Conservation (phyloP, 1,140 invertebrate genomes). For the Pteromalus puparum region DNA sequence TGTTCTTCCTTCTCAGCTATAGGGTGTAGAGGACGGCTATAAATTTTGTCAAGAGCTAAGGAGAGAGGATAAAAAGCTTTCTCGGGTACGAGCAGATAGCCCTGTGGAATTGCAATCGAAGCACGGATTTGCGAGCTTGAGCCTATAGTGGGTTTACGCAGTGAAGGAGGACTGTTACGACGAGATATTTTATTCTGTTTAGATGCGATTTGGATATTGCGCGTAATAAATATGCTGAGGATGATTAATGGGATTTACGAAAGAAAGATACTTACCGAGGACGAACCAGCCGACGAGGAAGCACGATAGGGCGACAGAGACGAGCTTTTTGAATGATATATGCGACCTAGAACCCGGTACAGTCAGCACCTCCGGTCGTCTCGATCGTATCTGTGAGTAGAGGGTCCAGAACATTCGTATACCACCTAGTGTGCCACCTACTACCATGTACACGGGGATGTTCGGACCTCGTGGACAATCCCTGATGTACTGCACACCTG, state of each 20-base stretch:
- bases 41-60: not conserved
- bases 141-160: too few species aligned
- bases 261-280: constrained; percentile 63
- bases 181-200: not conserved
- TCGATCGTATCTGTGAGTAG: constrained; percentile 81
- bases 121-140: not conserved
- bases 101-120: not conserved
- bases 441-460: constrained; percentile 89
- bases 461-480: constrained; percentile 87
- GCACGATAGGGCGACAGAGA: constrained; percentile 79
- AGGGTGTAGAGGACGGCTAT: not conserved
- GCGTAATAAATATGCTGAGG: not conserved
- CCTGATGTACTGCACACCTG: constrained; percentile 86
- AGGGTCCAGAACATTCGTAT: constrained; percentile 83
- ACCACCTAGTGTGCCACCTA: constrained; percentile 84
- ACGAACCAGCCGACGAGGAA: constrained; percentile 86
- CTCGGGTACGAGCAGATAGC: not conserved
- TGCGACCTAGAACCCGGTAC: constrained; percentile 69
- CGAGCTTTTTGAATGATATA: constrained; percentile 74
- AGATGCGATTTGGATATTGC: not conserved
- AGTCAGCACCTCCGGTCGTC: constrained; percentile 77
- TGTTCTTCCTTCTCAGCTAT: not conserved
- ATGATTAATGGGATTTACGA: not conserved
- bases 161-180: too few species aligned
- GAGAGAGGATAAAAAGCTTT: not conserved